Base-by-base conservation (phyloP, 1,140 invertebrate genomes). In the Orchesella cincta region DNA sequence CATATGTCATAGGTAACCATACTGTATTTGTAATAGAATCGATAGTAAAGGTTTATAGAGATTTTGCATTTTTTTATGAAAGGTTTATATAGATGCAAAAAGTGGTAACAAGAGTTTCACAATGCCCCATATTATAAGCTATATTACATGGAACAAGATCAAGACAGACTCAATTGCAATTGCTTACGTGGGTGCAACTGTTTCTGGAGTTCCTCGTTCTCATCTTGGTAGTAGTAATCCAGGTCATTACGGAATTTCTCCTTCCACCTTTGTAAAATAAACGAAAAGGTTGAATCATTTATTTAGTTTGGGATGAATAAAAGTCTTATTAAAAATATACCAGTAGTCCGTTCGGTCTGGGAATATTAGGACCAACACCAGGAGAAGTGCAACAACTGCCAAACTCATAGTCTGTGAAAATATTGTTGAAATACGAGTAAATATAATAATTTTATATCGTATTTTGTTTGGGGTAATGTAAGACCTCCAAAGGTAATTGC, bases 161-260 rank as follows among this genome's bases (percentile, higher is more conserved):
- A 46, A 46, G 39, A 46, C 39, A 46, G 20, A 46, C 8, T 46
- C 39, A 46, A 46, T 46, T 46, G n/a, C 20, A 46, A 46, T 33
- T 28, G 20, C 20, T n/a, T 78, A 80, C 79, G 64, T 54, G 79
- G 76, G 35, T 72, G 67, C 0, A 76, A 46, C 26, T 18, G 8
- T 0, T 70, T 23, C 20, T 76, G 62, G 14, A 78, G 2, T 5
- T 80, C 73, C 36, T 51, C 62, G 64, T 78, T 73, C 54, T 81
- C 79, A 0, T 70, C 75, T 0, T 3, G 18, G 26, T 62, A 31
- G 51, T 81, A 81, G 28, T 29, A 74, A 33, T 81, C 77, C 29
- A 77, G 77, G 29, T 81, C 80, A 70, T 75, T 34, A 20, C 39
- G 1, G 34, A 81, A 81, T 57, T 79, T 81, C 36, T 75, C 46